These are phyloP conservation scores for Chloroceryle aenea DNA, from an alignment of 2,113 vertebrate genomes.

Conservation along the genomic window DNA sequence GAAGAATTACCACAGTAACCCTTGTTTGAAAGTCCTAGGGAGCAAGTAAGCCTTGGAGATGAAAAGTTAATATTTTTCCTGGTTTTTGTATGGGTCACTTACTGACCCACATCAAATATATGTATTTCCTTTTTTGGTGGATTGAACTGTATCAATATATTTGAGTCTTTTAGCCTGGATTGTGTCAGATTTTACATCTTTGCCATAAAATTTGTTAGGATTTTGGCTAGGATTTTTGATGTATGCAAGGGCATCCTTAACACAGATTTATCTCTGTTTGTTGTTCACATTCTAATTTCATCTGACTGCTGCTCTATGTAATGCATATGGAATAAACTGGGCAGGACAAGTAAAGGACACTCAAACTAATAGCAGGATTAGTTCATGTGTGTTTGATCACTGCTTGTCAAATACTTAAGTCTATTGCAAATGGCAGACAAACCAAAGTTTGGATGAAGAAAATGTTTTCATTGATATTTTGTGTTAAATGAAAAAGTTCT, in stretches of 20 bases:
- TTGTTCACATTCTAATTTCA: not conserved
- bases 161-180: not conserved
- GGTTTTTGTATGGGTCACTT: not conserved
- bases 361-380: not conserved
- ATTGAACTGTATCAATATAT: not conserved
- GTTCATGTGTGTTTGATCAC: not conserved
- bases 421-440: not conserved
- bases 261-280: not conserved
- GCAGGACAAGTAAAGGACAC: not conserved
- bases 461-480: not conserved
- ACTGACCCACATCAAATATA: not conserved
- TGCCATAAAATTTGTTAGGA: fast-evolving
- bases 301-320: not conserved
- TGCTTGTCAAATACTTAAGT: not conserved
- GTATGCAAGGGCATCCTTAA: not conserved
- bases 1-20: not conserved
- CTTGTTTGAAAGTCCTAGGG: not conserved
- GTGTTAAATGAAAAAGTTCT: not conserved
- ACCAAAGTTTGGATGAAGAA: not conserved
- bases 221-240: not conserved
- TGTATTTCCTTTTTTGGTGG: not conserved
- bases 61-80: not conserved
- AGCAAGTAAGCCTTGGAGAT: not conserved
- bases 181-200: not conserved
- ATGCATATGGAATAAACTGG: not conserved